Conservation (phyloP, 2,113 vertebrate genomes). For the Atlantisia rogersi region DNA sequence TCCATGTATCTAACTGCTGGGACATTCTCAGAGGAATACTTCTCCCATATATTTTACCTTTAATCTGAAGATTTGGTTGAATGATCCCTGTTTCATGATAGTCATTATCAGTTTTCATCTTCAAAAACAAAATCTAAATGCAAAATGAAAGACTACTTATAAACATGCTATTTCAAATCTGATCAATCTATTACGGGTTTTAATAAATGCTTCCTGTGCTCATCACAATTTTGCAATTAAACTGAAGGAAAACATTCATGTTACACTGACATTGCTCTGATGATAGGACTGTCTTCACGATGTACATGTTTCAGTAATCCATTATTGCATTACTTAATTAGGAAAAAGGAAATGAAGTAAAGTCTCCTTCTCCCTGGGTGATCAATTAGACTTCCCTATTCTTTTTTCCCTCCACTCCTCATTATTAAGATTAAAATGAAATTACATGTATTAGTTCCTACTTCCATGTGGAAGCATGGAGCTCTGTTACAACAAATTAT, state of each 20-base stretch:
- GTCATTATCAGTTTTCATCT: neutral
- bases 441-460: neutral
- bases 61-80: neutral
- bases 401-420: neutral
- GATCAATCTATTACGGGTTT: slow-evolving; percentile 5
- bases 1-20: neutral
- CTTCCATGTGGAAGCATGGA: neutral
- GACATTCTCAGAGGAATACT: neutral
- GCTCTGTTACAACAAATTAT: neutral
- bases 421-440: slow-evolving; percentile 37
- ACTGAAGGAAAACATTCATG: slow-evolving; percentile 61
- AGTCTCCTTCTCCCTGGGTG: neutral
- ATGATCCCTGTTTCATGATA: neutral
- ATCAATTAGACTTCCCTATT: slow-evolving; percentile 25
- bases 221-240: slow-evolving; percentile 52
- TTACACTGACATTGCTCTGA: slow-evolving; percentile 4
- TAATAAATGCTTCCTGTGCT: slow-evolving; percentile 43
- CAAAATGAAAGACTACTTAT: slow-evolving; percentile 38
- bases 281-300: slow-evolving; percentile 2
- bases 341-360: slow-evolving; percentile 55
- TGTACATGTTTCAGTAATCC: slow-evolving; percentile 3
- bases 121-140: slow-evolving; percentile 18
- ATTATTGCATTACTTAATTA: slow-evolving; percentile 68
- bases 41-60: neutral
- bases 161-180: slow-evolving; percentile 40